Base-by-base conservation (phyloP, 1,140 invertebrate species). In the Anastrepha obliqua region DNA sequence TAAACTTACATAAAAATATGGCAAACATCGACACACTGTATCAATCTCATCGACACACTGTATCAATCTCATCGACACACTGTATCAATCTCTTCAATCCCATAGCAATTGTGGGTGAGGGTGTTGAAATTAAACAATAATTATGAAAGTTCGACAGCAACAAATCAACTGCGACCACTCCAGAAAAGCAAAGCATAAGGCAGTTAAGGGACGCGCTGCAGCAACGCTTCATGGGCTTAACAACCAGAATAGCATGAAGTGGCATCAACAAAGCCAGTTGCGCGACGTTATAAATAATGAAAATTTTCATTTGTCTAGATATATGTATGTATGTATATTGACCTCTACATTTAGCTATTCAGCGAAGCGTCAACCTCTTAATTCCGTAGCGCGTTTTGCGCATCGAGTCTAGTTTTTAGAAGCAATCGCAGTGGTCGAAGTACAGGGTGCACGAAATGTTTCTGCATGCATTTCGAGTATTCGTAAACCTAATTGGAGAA, bases 211-310 rank as follows among this genome's bases (percentile, higher is more conserved):
- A 81, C 47, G 74, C n/a, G n/a, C 29, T 81, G 74, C 47, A n/a
- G 74, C 74, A 81, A 81, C 47, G 74, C 74, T 55, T 58, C 74
- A 81, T 81, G 47, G 47, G 74, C 74, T 81, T 81, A 81, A 47
- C 44, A 4, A 13, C 13, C 74, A 9, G 55, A 81, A 7, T 6
- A 47, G 39, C 4, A 47, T 17, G 6, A 15, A 39, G 70, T 29
- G 17, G 17, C 67, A 78, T 4, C 5, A 55, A 11, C 2, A 15
- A 20, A 55, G 7, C 3, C 47, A 7, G n/a, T 3, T 55, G 51
- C n/a, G 2, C 74, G 47, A 11, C 74, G 29, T 29, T 29, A 44
- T 42, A 74, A 39, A 42, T 39, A 70, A 70, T 42, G 29, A 13
- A n/a, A 6, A 64, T 42, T 70, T 70, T 67, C 11, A 39, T 39